phyloP scores from a whole-genome alignment of 2,797 vertebrate genomes.

The Myoxocephalus aenaeus region DNA sequence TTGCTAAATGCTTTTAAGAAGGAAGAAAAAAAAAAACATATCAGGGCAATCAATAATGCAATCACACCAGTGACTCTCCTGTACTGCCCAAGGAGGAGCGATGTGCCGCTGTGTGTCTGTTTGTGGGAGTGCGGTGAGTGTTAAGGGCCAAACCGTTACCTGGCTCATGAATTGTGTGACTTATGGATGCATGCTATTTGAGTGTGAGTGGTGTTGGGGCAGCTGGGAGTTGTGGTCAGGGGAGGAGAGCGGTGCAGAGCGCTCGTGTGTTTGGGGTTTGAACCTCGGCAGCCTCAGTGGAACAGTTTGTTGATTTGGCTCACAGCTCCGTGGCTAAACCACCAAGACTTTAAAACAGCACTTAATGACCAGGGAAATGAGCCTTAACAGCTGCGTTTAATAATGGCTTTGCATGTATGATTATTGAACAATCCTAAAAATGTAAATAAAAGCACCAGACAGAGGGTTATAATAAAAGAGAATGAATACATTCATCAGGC shows the following conservation, averaged over 20 bases:
- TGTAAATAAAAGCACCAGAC: background rate
- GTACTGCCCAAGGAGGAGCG: slow-evolving; percentile 63
- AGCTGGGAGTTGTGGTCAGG: slow-evolving; percentile 73
- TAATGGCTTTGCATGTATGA: slow-evolving; percentile 19
- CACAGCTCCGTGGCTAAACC: slow-evolving; percentile 66
- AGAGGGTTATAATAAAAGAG: background rate
- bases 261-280: slow-evolving; percentile 66
- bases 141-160: slow-evolving; percentile 58
- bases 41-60: slow-evolving; percentile 88
- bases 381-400: slow-evolving; percentile 36
- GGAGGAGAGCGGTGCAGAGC: slow-evolving; percentile 5
- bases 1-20: slow-evolving; percentile 94
- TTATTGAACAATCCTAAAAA: background rate
- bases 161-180: slow-evolving; percentile 36
- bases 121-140: slow-evolving; percentile 31
- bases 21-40: slow-evolving; percentile 67
- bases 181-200: slow-evolving; percentile 35
- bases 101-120: slow-evolving; percentile 20
- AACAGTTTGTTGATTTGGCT: slow-evolving; percentile 65
- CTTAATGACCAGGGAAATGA: slow-evolving; percentile 20
- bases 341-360: slow-evolving; percentile 43
- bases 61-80: slow-evolving; percentile 79
- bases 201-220: slow-evolving; percentile 33
- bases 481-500: background rate
- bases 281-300: slow-evolving; percentile 68